These are phyloP conservation scores for Nemopilema nomurai DNA, from an alignment of 30 jellyfish, hydroid and myxozoan species.

Conservation along the genomic window DNA sequence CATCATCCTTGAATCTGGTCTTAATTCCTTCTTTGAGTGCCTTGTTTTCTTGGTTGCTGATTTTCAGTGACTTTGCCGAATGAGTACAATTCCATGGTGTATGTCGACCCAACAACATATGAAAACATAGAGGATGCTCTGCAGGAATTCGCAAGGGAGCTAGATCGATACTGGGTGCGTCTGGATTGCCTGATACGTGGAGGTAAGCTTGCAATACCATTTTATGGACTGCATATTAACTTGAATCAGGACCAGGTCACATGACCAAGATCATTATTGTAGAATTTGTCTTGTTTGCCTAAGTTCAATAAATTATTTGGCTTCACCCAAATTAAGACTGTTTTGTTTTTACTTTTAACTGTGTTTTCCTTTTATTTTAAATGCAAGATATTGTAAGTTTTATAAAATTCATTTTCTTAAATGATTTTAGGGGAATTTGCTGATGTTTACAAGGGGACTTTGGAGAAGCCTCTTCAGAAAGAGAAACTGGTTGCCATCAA, in stretches of 20 bases:
- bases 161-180: conserved; percentile 63
- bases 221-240: too few species aligned
- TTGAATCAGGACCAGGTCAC: too few species aligned
- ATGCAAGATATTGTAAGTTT: too few species aligned
- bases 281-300: too few species aligned
- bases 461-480: conserved; percentile 45
- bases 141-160: conserved; percentile 75
- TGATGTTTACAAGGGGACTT: conserved; percentile 82
- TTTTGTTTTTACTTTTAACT: too few species aligned
- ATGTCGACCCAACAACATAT: conserved; percentile 88
- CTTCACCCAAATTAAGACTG: too few species aligned
- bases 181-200: conserved; percentile 81
- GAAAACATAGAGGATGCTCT: conserved; percentile 85
- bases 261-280: too few species aligned
- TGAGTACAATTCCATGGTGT: too few species aligned
- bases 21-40: not conserved
- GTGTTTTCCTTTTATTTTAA: too few species aligned
- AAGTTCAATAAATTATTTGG: too few species aligned
- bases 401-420: too few species aligned
- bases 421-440: conserved; percentile 81
- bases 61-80: conserved; percentile 54
- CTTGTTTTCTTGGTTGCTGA: not conserved
- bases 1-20: too few species aligned
- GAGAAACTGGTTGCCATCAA: conserved; percentile 73
- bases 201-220: conserved; percentile 59